phyloP scores from a whole-genome alignment of 2,113 vertebrate species.

The Cisticola juncidis region DNA sequence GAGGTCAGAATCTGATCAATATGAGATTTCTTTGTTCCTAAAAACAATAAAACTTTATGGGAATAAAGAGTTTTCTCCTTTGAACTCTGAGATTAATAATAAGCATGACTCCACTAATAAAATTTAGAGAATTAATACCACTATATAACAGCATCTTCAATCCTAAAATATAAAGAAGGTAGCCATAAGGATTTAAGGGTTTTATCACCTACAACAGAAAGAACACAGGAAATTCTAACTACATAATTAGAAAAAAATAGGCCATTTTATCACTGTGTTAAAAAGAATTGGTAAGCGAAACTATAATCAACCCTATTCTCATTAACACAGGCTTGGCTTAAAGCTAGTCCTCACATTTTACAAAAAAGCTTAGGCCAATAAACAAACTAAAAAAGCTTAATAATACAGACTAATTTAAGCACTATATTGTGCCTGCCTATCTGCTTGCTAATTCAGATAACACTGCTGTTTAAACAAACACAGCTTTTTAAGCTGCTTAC shows the following conservation, averaged over 20 bases:
- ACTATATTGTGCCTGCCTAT: not conserved
- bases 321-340: not conserved
- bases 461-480: not conserved
- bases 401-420: not conserved
- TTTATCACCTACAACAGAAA: not conserved
- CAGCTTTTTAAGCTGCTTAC: not conserved
- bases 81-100: slow-evolving; percentile 77
- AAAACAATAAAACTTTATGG: slow-evolving; percentile 78
- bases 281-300: not conserved
- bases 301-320: not conserved
- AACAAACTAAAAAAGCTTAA: not conserved
- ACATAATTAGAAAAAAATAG: not conserved
- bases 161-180: not conserved
- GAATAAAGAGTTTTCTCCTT: slow-evolving; percentile 80
- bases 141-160: not conserved
- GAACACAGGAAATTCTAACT: not conserved
- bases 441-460: not conserved
- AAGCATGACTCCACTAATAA: slow-evolving; percentile 81
- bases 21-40: not conserved
- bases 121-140: not conserved
- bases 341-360: not conserved
- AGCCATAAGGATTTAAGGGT: not conserved
- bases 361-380: not conserved
- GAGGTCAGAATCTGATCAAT: not conserved
- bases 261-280: not conserved